A percentile compares a stretch with the other conserved stretches of the same genome.
Evolutionary conservation across 1,140 invertebrate species (phyloP).

Genomic region (Sitophilus oryzae): DNA sequence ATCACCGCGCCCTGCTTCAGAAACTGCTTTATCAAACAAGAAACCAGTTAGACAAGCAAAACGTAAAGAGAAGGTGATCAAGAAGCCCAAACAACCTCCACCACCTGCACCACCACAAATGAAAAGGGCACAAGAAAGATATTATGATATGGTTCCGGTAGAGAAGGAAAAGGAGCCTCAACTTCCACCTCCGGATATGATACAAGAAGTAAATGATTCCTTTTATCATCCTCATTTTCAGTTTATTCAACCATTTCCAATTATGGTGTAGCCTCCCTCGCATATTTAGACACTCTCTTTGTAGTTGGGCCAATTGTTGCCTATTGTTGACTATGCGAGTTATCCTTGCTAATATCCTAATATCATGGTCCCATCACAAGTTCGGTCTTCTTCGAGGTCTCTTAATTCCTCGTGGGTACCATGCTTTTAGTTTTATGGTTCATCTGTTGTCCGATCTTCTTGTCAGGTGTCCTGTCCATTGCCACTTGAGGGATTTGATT

Average conservation of each 20-base stretch:
- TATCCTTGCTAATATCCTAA: too few relatives aligned
- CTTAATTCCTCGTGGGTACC: too few relatives aligned
- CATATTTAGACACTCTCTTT: not conserved
- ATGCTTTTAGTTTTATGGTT: too few relatives aligned
- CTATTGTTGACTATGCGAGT: too few relatives aligned
- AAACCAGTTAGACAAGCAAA: not conserved
- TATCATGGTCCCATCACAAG: too few relatives aligned
- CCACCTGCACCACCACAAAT: conserved; percentile 16
- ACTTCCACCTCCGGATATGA: conserved; percentile 50
- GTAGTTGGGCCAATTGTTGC: too few relatives aligned
- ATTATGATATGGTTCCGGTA: conserved; percentile 29
- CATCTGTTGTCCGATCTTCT: too few relatives aligned
- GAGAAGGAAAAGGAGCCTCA: conserved; percentile 9
- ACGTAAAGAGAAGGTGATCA: conserved; percentile 14
- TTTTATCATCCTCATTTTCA: not conserved
- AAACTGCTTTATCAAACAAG: conserved; percentile 16
- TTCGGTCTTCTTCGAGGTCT: too few relatives aligned
- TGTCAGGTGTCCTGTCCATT: too few relatives aligned
- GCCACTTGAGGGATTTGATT: too few relatives aligned
- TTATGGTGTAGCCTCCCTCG: not conserved
- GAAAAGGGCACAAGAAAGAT: conserved; percentile 29
- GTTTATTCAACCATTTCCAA: not conserved
- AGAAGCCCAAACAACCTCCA: conserved; percentile 23
- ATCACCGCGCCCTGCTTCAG: conserved; percentile 34
- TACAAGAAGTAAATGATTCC: conserved; percentile 47